A percentile compares a stretch with the other conserved stretches of the same genome.
phyloP scores from a whole-genome alignment of 2,113 vertebrate genomes.

The Serilophus lunatus region DNA sequence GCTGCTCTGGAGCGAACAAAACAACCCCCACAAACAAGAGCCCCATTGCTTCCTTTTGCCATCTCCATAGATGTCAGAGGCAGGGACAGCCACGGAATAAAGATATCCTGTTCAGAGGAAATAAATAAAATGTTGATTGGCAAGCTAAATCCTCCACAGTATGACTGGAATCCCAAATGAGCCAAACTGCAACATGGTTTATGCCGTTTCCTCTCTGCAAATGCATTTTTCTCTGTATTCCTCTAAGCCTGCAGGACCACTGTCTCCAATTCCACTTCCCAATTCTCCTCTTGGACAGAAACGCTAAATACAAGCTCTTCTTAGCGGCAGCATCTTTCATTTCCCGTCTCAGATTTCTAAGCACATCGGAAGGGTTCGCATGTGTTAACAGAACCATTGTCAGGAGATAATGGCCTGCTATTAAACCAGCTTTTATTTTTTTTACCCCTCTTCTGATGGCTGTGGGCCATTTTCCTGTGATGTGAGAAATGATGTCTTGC shows the following conservation, averaged over 20 bases:
- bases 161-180: slow-evolving; percentile 47
- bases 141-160: slow-evolving; percentile 24
- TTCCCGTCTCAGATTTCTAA: background rate
- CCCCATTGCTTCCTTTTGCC: background rate
- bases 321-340: background rate
- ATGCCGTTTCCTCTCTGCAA: background rate
- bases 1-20: background rate
- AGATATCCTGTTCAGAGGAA: slow-evolving; percentile 30
- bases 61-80: background rate
- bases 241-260: background rate
- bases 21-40: background rate
- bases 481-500: background rate
- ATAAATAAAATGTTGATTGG: slow-evolving; percentile 60
- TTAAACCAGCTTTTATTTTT: background rate
- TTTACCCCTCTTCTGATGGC: background rate
- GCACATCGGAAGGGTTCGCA: background rate
- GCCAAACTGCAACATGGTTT: background rate
- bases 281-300: background rate
- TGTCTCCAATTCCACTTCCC: background rate
- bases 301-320: background rate
- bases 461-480: background rate
- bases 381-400: background rate
- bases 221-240: background rate
- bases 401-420: background rate
- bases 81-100: background rate